phyloP scores from a whole-genome alignment of 2,797 vertebrate genomes.

The Calcarius lapponicus region DNA sequence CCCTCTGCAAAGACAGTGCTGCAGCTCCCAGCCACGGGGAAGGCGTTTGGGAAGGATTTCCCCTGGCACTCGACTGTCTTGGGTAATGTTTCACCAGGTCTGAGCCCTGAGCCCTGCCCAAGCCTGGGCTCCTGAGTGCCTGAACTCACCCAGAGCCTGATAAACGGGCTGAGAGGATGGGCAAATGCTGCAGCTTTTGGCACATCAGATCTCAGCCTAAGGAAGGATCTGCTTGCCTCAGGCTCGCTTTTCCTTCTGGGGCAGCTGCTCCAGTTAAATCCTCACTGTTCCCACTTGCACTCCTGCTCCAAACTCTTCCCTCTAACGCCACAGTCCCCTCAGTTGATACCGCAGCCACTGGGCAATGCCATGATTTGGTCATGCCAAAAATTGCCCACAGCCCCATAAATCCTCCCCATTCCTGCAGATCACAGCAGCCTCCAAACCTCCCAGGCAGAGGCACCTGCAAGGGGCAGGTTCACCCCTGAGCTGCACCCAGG shows the following conservation, averaged over 20 bases:
- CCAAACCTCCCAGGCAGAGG: neutral
- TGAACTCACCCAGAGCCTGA: fast-evolving
- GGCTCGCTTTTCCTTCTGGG: neutral
- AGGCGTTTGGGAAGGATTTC: neutral
- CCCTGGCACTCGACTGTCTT: fast-evolving
- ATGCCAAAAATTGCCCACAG: neutral
- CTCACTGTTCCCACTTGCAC: neutral
- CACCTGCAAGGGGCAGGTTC: fast-evolving
- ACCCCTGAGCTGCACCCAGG: neutral
- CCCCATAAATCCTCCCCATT: fast-evolving
- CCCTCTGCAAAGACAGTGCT: fast-evolving
- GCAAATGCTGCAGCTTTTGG: neutral
- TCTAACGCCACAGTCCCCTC: fast-evolving
- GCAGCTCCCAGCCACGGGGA: neutral
- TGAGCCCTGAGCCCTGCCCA: neutral
- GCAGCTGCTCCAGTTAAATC: neutral
- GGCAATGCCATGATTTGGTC: neutral
- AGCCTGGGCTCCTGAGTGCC: neutral
- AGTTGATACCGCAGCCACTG: fast-evolving
- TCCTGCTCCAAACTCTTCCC: fast-evolving
- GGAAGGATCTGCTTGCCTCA: neutral
- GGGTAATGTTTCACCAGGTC: conserved; percentile 9
- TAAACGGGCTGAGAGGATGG: fast-evolving
- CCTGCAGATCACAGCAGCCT: fast-evolving
- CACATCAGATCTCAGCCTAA: fast-evolving